Base-by-base conservation (phyloP, 2,888 invertebrate genomes). In the Caenorhabditis macrosperma region DNA sequence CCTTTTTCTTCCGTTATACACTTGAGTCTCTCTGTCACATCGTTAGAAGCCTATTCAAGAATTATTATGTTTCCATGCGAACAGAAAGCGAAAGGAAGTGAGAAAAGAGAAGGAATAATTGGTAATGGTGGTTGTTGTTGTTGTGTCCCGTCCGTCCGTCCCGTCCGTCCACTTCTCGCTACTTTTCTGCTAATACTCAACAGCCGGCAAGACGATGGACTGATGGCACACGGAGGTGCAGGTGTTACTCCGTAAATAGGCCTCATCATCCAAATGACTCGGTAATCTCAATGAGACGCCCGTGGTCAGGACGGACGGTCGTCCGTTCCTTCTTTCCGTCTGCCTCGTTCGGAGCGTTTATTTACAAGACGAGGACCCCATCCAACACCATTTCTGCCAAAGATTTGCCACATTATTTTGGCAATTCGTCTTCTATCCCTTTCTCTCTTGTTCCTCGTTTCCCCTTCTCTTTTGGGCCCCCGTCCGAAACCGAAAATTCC, bases 351-450 rank as follows among this genome's bases (percentile, higher is more conserved):
- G 41, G 26, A 26, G n/a, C n/a, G 30, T 64, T 50, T 46, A 41
- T 54, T 41, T 48, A 46, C 41, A 9, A 57, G 38, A 22, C 72
- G 12, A 20, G 22, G n/a, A 54, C 15, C 52, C 48, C 46, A 72
- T 72, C 50, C 64, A 57, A 48, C 64, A 64, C 64, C 63, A 71
- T 61, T 55, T 60, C 24, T 22, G 46, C 55, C 54, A 17, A 30
- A 35, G 63, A 64, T 59, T 64, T 64, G 64, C 30, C 74, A 76
- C 76, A 67, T 61, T 76, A 67, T 67, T 76, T 68, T 67, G 61
- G 55, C 76, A 61, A 76, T 76, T 41, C 76, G 57, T 76, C 61
- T 61, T 67, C 38, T 38, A 74, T 52, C 44, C 44, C 50, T 30
- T 38, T 28, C 41, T 28, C 15, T 15, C 46, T 57, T 48, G 20